Evolutionary conservation across 2,797 vertebrate genomes (phyloP).

Genomic region (Falco berigora): DNA sequence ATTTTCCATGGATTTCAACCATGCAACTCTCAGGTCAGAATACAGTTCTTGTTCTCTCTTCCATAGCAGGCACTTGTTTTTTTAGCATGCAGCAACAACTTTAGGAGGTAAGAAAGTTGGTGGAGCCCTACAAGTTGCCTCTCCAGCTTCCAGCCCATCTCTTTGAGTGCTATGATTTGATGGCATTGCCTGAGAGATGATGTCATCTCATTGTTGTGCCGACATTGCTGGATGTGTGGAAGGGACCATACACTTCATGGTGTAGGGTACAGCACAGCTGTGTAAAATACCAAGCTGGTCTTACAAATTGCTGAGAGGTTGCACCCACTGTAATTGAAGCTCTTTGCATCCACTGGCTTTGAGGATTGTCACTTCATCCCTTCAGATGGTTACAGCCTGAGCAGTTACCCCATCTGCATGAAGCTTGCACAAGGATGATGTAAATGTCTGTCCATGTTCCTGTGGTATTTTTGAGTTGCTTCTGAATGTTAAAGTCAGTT

Average conservation of each 20-base stretch:
- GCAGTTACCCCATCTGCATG: not conserved
- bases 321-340: not conserved
- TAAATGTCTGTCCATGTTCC: not conserved
- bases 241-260: not conserved
- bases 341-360: not conserved
- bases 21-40: fast-evolving
- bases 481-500: not conserved
- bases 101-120: not conserved
- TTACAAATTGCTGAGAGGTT: not conserved
- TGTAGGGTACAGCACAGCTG: fast-evolving
- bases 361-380: not conserved
- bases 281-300: not conserved
- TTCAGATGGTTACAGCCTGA: not conserved
- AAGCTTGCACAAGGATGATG: not conserved
- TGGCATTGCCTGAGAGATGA: not conserved
- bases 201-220: not conserved
- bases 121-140: not conserved
- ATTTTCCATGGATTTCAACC: not conserved
- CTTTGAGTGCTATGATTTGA: not conserved
- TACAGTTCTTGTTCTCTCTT: not conserved
- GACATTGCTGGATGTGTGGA: fast-evolving
- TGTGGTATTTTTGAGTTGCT: not conserved
- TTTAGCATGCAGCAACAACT: not conserved
- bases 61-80: not conserved
- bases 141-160: not conserved